phyloP scores from a whole-genome alignment of 2,888 invertebrate genomes.

The Siphlonurus alternatus region DNA sequence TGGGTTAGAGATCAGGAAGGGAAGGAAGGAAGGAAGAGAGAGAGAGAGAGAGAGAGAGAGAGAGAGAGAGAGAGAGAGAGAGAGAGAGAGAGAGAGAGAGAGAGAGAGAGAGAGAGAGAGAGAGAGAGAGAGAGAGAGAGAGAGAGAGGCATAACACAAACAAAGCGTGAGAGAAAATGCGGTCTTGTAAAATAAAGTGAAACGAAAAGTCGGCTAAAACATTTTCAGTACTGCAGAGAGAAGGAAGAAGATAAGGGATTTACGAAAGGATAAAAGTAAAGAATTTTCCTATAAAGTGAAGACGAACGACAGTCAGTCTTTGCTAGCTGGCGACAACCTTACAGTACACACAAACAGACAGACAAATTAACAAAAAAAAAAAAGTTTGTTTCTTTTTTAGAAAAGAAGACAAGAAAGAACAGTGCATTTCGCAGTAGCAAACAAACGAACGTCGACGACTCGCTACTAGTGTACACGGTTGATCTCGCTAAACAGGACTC shows the following conservation, averaged over 20 bases:
- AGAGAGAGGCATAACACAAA: slow-evolving; percentile 4
- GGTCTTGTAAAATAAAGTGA: slow-evolving; percentile 6
- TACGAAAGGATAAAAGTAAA: slow-evolving; percentile 2
- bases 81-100: neutral
- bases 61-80: slow-evolving; percentile 2
- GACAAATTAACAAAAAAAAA: too few relatives aligned
- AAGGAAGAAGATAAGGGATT: neutral
- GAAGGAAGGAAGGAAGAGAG: slow-evolving; percentile 6
- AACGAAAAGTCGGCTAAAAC: slow-evolving; percentile 11
- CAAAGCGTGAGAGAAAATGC: neutral
- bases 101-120: neutral
- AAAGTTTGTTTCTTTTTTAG: too few relatives aligned
- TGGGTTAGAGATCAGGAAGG: neutral
- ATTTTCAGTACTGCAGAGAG: slow-evolving; percentile 4
- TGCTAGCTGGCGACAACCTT: too few relatives aligned
- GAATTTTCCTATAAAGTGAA: neutral
- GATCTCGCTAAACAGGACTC: neutral
- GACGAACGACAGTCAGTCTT: too few relatives aligned
- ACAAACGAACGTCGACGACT: too few relatives aligned
- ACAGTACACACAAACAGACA: too few relatives aligned
- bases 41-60: neutral
- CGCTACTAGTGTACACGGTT: neutral
- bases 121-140: neutral
- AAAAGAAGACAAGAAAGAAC: too few relatives aligned
- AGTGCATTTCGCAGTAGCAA: too few relatives aligned